A percentile compares a stretch with the other conserved stretches of the same genome.
Evolutionary conservation across 2,888 invertebrate species (phyloP).

Genomic region (Caradrina kadenii): DNA sequence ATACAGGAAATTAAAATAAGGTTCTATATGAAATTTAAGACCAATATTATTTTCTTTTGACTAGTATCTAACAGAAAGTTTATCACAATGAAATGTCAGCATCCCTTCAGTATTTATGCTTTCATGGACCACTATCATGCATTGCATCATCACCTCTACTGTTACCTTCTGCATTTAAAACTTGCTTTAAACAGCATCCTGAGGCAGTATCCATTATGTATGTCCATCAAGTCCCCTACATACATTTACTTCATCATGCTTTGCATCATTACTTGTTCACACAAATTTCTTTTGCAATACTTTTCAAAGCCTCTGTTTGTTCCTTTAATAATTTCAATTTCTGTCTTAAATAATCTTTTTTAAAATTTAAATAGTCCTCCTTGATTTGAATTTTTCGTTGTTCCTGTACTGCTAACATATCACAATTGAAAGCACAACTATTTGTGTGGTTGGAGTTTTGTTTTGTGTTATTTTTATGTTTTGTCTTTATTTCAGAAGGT

Average conservation of each 20-base stretch:
- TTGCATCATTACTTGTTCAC: conserved; percentile 57
- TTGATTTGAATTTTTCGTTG: conserved; percentile 81
- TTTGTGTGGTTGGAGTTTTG: conserved; percentile 69
- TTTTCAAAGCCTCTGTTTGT: conserved; percentile 85
- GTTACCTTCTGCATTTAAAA: neutral
- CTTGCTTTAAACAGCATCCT: neutral
- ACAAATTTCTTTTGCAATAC: conserved; percentile 82
- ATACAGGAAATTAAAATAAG: conserved; percentile 2
- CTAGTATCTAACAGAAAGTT: conserved; percentile 28
- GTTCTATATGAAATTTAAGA: neutral
- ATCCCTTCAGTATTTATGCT: neutral
- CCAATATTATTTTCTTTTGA: conserved; percentile 13
- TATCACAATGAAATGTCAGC: conserved; percentile 30
- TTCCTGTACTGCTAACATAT: conserved; percentile 80
- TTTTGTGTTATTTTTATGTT: conserved; percentile 66
- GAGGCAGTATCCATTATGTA: neutral
- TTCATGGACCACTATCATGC: neutral
- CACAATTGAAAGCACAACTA: conserved; percentile 81
- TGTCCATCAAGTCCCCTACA: neutral
- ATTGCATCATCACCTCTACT: neutral
- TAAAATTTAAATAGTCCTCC: conserved; percentile 84
- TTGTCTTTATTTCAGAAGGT: conserved; percentile 60
- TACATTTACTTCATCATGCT: neutral
- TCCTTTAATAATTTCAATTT: conserved; percentile 82
- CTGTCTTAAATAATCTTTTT: conserved; percentile 84